Percentiles rank a stretch among this genome's conserved stretches.
phyloP scores from a whole-genome alignment of 2,113 vertebrate genomes.

The Eleginops maclovinus region DNA sequence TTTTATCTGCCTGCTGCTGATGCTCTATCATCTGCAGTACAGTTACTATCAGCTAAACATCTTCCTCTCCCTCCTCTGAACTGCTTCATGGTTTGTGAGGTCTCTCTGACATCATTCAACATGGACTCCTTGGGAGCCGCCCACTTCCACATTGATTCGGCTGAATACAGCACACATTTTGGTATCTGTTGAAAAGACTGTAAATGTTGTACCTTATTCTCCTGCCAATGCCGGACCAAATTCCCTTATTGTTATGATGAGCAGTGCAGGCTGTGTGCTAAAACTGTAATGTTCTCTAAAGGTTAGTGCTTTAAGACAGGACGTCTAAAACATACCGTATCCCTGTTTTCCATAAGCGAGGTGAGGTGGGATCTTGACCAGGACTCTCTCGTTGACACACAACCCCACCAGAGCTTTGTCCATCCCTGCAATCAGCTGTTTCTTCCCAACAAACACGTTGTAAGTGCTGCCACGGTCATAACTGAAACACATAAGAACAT shows the following conservation, averaged over 20 bases:
- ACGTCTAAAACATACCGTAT: slow-evolving; percentile 78
- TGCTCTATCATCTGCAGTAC: neutral
- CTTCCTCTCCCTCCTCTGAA: slow-evolving; percentile 18
- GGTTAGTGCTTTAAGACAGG: neutral
- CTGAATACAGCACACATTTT: neutral
- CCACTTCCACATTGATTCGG: slow-evolving; percentile 48
- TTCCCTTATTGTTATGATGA: slow-evolving; percentile 23
- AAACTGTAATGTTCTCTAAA: too few species aligned
- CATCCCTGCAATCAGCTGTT: slow-evolving; percentile 95
- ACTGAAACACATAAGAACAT: slow-evolving; percentile 76
- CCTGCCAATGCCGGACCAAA: neutral
- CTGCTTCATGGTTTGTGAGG: slow-evolving; percentile 66
- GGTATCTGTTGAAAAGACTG: neutral
- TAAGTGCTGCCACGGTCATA: slow-evolving; percentile 95
- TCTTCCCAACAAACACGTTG: slow-evolving; percentile 94
- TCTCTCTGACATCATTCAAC: slow-evolving; percentile 57
- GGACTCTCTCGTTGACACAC: slow-evolving; percentile 95
- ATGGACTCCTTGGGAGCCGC: slow-evolving; percentile 31
- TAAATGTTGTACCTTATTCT: neutral
- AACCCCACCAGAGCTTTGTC: slow-evolving; percentile 95
- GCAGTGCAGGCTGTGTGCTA: slow-evolving; percentile 15
- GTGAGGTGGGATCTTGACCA: slow-evolving; percentile 92
- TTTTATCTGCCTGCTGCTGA: neutral
- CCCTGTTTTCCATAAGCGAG: slow-evolving; percentile 92
- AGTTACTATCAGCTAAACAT: neutral